Base-by-base conservation (phyloP, 2,888 invertebrate genomes). In the Apeira syringaria region DNA sequence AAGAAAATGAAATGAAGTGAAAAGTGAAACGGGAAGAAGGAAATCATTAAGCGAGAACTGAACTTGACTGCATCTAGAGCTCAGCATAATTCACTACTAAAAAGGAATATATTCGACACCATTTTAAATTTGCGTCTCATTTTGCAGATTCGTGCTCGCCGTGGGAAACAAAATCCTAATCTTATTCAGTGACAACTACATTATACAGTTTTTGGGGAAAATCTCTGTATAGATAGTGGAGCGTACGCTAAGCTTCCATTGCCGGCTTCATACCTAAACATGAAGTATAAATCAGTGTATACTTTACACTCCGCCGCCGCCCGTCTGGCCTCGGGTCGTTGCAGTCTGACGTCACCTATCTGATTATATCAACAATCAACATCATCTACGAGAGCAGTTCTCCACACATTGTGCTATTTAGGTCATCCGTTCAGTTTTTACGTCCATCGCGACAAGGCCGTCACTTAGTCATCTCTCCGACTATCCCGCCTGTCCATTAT, bases 301-400 rank as follows among this genome's bases (percentile, higher is more conserved):
- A 53, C 46, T 54, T 50, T 40, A 48, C 54, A 41, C 18, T 22
- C 33, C 35, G 47, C 34, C 40, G 52, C 7, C 20, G 2, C 17
- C 56, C 54, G 71, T 65, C 68, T 74, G 73, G 64, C 72, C 71
- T 70, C 66, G 65, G 45, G 35, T 40, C 37, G 53, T 32, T 60
- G 64, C 64, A 57, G 54, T 43, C 50, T 70, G 72, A 70, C 73
- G 70, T 75, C 74, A 73, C 59, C 41, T 52, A 49, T 57, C 57
- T 70, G 66, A 74, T 73, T 73, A 64, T 64, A 66, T 71, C 68
- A 72, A 76, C 66, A 68, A 64, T 60, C 59, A 65, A 60, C 57
- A 60, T 56, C n/a, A n/a, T n/a, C n/a, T n/a, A 33, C 30, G 44
- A 48, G 44, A 54, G 47, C 59, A 56, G 61, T 56, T 64, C 48